Conservation (phyloP, 2,888 invertebrate genomes). For the Nebria salina region DNA sequence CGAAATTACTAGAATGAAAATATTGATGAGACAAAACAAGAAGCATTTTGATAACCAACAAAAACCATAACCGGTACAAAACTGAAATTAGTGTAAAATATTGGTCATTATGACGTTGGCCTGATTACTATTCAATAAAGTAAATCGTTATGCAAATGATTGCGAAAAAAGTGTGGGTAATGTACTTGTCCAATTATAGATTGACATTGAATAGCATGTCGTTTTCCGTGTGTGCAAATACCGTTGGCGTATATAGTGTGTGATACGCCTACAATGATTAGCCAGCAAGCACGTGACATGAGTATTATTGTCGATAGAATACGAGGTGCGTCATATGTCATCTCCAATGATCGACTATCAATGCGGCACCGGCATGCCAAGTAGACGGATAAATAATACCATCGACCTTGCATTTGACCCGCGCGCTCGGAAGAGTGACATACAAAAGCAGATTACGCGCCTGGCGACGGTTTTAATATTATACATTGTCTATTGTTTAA, state of each 20-base stretch:
- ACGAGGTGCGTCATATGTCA: constrained; percentile 17
- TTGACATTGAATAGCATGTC: constrained; percentile 5
- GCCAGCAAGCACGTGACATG: neutral
- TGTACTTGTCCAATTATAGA: constrained; percentile 12
- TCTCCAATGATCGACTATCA: neutral
- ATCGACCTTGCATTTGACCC: constrained; percentile 8
- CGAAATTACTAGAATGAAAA: too few relatives aligned
- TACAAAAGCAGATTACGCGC: constrained; percentile 15
- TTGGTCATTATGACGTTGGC: too few relatives aligned
- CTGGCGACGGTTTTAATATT: neutral
- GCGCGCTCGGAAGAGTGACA: neutral
- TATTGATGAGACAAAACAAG: too few relatives aligned
- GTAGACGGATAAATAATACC: constrained; percentile 5
- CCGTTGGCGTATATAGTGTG: neutral
- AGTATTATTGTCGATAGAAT: constrained; percentile 20
- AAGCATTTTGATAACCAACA: too few relatives aligned
- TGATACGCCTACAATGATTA: constrained; percentile 16
- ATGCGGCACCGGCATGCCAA: neutral
- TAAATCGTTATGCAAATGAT: too few relatives aligned
- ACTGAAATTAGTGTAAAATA: too few relatives aligned
- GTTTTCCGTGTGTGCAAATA: neutral
- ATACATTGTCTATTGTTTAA: constrained; percentile 27
- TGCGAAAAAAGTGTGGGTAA: too few relatives aligned
- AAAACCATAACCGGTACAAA: too few relatives aligned
- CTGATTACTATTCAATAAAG: too few relatives aligned